A percentile compares a stretch with the other conserved stretches of the same genome.
phyloP scores from a whole-genome alignment of 2,888 invertebrate species.

The Fabriciana adippe region DNA sequence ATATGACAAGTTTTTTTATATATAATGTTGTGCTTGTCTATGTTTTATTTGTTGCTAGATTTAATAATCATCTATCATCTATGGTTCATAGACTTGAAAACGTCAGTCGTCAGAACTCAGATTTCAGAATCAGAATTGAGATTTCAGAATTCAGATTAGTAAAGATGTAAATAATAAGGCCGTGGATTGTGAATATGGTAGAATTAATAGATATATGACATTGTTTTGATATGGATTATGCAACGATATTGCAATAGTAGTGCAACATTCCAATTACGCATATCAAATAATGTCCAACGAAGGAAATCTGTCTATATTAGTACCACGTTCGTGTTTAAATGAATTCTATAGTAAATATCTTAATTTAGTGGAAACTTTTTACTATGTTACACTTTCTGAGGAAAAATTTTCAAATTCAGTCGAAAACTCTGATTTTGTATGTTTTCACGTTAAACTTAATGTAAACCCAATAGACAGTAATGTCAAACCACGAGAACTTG shows the following conservation, averaged over 20 bases:
- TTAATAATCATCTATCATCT: too few species aligned
- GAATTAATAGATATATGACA: conserved; percentile 42
- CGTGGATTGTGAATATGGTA: conserved; percentile 39
- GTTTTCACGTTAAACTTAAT: conserved; percentile 72
- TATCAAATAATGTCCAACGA: conserved; percentile 71
- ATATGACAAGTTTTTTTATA: too few species aligned
- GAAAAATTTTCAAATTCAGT: conserved; percentile 60
- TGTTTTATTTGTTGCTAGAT: too few species aligned
- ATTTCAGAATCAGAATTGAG: conserved; percentile 7
- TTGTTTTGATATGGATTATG: conserved; percentile 68
- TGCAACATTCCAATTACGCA: conserved; percentile 51
- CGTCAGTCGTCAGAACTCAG: neutral
- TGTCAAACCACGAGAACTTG: conserved; percentile 67
- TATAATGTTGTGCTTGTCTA: too few species aligned
- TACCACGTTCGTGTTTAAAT: conserved; percentile 69
- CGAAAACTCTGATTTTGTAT: conserved; percentile 68
- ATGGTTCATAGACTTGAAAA: too few species aligned
- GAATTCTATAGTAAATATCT: conserved; percentile 74
- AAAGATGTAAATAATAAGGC: conserved; percentile 33
- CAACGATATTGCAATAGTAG: conserved; percentile 61
- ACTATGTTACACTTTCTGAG: conserved; percentile 75
- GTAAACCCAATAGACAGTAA: conserved; percentile 70
- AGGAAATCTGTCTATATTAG: conserved; percentile 66
- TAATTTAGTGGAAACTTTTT: conserved; percentile 78
- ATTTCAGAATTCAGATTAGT: conserved; percentile 5